Conservation (phyloP, 2,888 invertebrate genomes). For the Xanthorhoe spadicearia region DNA sequence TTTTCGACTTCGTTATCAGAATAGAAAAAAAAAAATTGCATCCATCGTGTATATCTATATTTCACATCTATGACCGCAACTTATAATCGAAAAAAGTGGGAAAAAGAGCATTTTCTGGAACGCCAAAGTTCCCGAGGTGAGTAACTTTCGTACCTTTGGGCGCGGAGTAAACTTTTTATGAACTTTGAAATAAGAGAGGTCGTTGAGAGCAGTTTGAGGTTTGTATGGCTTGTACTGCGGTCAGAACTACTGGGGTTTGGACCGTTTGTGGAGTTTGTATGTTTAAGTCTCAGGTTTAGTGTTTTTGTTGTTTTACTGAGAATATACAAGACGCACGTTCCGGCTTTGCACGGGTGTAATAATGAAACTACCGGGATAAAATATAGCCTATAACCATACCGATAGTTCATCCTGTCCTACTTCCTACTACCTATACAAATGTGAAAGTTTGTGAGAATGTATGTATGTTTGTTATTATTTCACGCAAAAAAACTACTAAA, state of each 20-base stretch:
- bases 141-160: conserved; percentile 39
- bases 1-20: too few relatives aligned
- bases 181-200: conserved; percentile 46
- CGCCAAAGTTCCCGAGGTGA: conserved; percentile 29
- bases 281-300: background rate
- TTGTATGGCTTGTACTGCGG: conserved; percentile 11
- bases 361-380: too few relatives aligned
- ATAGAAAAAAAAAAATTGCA: conserved; percentile 2
- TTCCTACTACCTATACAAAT: too few relatives aligned
- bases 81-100: conserved; percentile 44
- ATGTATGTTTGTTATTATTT: too few relatives aligned
- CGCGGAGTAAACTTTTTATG: conserved; percentile 46
- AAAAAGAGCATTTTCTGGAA: conserved; percentile 39
- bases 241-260: background rate
- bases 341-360: too few relatives aligned
- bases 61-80: conserved; percentile 39
- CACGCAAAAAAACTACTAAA: too few relatives aligned
- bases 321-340: too few relatives aligned
- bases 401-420: too few relatives aligned
- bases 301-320: background rate
- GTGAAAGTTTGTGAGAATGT: too few relatives aligned
- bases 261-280: background rate
- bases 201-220: conserved; percentile 38
- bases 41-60: conserved; percentile 34
- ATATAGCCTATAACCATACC: too few relatives aligned